Evolutionary conservation across 2,797 vertebrate species (phyloP).

Genomic region (Brachyrhaphis roseni): DNA sequence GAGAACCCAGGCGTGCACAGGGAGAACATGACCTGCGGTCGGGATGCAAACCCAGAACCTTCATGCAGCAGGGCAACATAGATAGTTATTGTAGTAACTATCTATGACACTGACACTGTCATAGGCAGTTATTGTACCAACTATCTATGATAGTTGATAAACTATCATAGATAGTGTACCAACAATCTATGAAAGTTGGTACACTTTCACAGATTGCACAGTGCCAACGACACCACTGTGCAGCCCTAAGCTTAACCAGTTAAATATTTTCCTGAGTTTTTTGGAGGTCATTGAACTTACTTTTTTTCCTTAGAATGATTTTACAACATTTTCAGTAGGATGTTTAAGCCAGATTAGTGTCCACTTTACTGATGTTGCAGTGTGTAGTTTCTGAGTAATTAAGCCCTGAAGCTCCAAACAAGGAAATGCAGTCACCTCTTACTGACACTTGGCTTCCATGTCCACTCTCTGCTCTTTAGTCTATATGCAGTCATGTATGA

Average conservation of each 20-base stretch:
- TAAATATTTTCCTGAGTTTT: background rate
- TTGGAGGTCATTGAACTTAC: constrained; percentile 19
- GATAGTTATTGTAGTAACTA: no score
- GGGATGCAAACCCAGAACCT: no score
- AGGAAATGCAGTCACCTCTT: constrained; percentile 5
- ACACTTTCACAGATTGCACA: no score
- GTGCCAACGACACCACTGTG: no score
- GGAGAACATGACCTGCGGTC: no score
- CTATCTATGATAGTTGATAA: no score
- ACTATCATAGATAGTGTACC: no score
- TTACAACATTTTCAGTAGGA: constrained; percentile 15
- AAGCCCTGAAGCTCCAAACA: constrained; percentile 39
- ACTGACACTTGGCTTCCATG: constrained; percentile 7
- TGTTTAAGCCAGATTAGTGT: constrained; percentile 54
- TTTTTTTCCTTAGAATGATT: constrained; percentile 11
- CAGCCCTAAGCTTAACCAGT: background rate
- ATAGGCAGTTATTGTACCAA: no score
- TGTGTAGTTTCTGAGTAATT: constrained; percentile 35
- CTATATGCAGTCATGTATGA: constrained; percentile 42
- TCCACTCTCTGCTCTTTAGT: constrained; percentile 27
- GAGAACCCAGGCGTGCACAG: no score
- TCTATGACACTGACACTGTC: no score
- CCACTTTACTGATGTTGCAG: constrained; percentile 39
- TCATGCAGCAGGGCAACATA: no score
- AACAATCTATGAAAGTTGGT: no score